Base-by-base conservation (phyloP, 92 coral and sea anemone species). In the Zoanthus sansibaricus region DNA sequence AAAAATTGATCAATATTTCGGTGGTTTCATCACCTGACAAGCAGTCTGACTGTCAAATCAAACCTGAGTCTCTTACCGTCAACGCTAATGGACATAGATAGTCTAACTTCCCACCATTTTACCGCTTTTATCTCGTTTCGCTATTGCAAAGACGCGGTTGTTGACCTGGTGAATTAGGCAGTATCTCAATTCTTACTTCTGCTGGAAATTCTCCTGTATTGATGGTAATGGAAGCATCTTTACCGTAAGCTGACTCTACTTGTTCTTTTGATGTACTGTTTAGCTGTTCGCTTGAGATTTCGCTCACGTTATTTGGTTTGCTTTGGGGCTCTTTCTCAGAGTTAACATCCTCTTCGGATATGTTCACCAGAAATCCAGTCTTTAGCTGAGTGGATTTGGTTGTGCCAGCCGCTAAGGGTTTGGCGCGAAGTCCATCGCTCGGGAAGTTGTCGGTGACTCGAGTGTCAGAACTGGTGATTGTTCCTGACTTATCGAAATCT, bases 401-500 rank as follows among this genome's bases (percentile, higher is more conserved):
- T 17, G 55, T 54, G 9, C n/a, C 51, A 62, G 72, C 73, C 10
- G 84, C 44, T 2, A 56, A 62, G 54, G 84, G 30, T 62, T 79
- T 79, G 32, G 44, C 56, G n/a, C 72, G 84, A 18, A 79, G 74
- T 45, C 84, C 84, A 17, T 79, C 89, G 45, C 83, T 86, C 7
- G 92, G 82, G 79, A 83, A 75, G 42, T 88, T 91, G 49, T 91
- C 94, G 4, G 94, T 91, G 13, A 91, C 72, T 55, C 94, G 75
- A 17, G 94, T 91, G 52, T 91, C 94, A 5, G 94, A 91, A 78
- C 94, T 91, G 44, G 94, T 91, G 58, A 87, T 59, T 5, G 94
- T 91, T 3, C 93, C 93, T 71, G 94, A 91, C 58, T 91, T 91
- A 37, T 91, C 94, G 66, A 87, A 91, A 58, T 91, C 91, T 2